Evolutionary conservation across 2,888 invertebrate genomes (phyloP).

Genomic region (Thecocarcelia acutangulata): DNA sequence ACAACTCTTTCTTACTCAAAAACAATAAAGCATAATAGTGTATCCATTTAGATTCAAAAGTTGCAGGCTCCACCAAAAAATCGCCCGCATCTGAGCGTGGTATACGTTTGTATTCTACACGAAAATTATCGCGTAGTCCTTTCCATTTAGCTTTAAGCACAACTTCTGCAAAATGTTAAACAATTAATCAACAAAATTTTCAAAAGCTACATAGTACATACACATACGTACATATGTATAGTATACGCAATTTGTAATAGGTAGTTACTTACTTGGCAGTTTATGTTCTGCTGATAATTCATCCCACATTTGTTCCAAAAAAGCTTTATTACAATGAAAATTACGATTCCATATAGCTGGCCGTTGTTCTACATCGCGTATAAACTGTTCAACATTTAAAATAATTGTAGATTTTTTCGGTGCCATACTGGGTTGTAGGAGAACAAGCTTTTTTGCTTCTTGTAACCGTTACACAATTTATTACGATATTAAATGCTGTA

Average conservation of each 20-base stretch:
- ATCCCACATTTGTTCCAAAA: constrained; percentile 81
- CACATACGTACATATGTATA: no score
- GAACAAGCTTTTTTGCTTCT: constrained; percentile 23
- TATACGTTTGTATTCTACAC: constrained; percentile 81
- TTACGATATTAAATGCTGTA: not conserved
- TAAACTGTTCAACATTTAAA: constrained; percentile 81
- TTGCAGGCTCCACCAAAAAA: constrained; percentile 79
- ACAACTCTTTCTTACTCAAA: constrained; percentile 75
- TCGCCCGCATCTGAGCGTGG: constrained; percentile 80
- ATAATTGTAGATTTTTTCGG: constrained; percentile 80
- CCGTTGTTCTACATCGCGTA: constrained; percentile 80
- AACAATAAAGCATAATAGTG: constrained; percentile 80
- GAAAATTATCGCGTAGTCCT: constrained; percentile 81
- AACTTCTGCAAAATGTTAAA: constrained; percentile 74
- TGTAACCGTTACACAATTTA: not conserved
- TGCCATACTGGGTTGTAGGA: constrained; percentile 74
- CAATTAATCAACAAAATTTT: not conserved
- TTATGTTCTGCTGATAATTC: constrained; percentile 80
- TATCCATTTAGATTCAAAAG: constrained; percentile 81
- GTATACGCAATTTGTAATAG: no score
- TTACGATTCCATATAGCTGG: constrained; percentile 82
- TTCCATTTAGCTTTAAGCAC: constrained; percentile 81
- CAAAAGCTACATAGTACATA: no score
- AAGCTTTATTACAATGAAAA: constrained; percentile 81
- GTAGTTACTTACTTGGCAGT: constrained; percentile 78